phyloP scores from a whole-genome alignment of 2,888 invertebrate species.

The Drosophila histrio region DNA sequence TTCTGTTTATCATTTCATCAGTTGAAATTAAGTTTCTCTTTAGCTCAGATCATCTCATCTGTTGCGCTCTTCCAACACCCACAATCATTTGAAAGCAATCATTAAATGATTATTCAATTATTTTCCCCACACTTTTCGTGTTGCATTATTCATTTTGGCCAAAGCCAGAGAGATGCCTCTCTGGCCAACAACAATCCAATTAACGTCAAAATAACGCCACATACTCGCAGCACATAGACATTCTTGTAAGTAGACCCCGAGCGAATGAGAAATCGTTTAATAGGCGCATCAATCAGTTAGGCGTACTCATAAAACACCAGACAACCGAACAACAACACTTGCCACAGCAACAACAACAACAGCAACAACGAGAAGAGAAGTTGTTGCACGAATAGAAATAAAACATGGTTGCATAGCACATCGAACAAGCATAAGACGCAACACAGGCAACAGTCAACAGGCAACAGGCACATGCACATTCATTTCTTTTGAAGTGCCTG shows the following conservation, averaged over 20 bases:
- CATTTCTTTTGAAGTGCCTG: constrained; percentile 71
- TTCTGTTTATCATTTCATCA: constrained; percentile 30
- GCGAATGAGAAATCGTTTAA: constrained; percentile 71
- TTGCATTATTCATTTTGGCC: constrained; percentile 57
- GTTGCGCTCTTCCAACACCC: constrained; percentile 33
- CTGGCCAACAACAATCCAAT: constrained; percentile 56
- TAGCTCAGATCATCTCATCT: constrained; percentile 11
- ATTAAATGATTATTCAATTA: constrained; percentile 69
- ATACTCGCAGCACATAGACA: constrained; percentile 30
- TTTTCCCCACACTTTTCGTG: constrained; percentile 49
- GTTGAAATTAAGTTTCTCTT: constrained; percentile 18
- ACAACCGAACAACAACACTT: constrained; percentile 29
- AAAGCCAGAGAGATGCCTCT: constrained; percentile 11
- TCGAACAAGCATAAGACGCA: constrained; percentile 18
- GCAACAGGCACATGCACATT: constrained; percentile 59
- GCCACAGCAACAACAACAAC: constrained; percentile 23
- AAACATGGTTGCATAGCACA: constrained; percentile 52
- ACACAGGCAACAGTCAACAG: constrained; percentile 38
- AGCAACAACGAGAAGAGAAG: not conserved
- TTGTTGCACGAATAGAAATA: constrained; percentile 57
- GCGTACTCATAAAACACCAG: constrained; percentile 71
- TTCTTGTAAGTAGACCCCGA: constrained; percentile 36
- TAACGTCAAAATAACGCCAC: constrained; percentile 71
- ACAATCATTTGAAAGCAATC: constrained; percentile 53
- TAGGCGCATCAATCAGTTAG: constrained; percentile 75